These are phyloP conservation scores for Atrichornis clamosus DNA, from an alignment of 2,113 vertebrate genomes.

Conservation along the genomic window DNA sequence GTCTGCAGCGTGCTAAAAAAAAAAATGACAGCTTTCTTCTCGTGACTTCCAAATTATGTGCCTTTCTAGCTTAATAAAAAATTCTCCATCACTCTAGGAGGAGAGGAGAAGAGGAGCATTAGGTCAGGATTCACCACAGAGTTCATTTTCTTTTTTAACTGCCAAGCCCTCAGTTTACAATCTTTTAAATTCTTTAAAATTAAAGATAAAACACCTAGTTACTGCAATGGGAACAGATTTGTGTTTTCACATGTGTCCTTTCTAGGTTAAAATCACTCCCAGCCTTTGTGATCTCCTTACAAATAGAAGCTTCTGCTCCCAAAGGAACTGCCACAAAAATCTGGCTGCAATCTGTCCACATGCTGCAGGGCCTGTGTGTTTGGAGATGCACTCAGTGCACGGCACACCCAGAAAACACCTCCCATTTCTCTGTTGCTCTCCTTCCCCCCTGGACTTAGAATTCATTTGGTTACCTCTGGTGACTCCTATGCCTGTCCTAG, in stretches of 20 bases:
- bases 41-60: neutral
- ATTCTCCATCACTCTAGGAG: neutral
- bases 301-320: constrained; percentile 18
- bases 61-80: constrained; percentile 2
- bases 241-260: neutral
- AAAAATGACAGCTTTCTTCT: neutral
- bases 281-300: neutral
- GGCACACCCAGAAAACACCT: neutral
- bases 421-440: neutral
- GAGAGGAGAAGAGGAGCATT: neutral
- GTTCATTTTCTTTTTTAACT: neutral
- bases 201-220: neutral
- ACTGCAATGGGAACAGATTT: neutral
- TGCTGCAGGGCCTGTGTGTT: neutral
- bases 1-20: neutral
- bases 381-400: neutral
- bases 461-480: neutral
- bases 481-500: neutral
- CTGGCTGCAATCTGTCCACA: neutral
- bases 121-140: neutral
- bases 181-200: neutral
- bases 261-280: neutral
- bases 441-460: neutral
- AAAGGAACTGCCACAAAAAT: constrained; percentile 3
- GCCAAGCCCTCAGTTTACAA: neutral